Evolutionary conservation across 2,797 vertebrate species (phyloP), one percentile per base, ranked within the genome.

Genomic region (Periparus ater): DNA sequence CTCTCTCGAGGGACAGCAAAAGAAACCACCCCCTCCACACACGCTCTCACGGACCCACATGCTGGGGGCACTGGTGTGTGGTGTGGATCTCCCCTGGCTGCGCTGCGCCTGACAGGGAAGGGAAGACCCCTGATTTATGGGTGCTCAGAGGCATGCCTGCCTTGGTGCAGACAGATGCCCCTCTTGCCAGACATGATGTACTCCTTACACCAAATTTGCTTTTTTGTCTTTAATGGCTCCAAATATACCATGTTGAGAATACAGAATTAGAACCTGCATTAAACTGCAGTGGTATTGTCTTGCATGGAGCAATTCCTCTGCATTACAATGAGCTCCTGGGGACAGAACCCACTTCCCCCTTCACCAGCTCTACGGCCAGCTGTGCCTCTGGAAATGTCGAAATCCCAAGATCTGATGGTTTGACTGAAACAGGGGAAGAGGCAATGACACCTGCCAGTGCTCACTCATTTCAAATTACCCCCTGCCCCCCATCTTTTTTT

Each of bases 1-100:
- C 61, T 77, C 29, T 95, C 95, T 71, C 11, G 0, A 45, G 95
- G 82, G 95, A 89, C 25, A 29, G 85, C 13, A 32, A 51, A 85
- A 65, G 65, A 67, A 91, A 74, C 36, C 71, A 72, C 53, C 61
- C 77, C 45, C 20, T 86, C 45, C 50, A 25, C 36, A 70, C 60
- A 54, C 0, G 0, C n/a, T 14, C 1, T 4, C 50, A 51, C 1
- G 5, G 19, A 14, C 14, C 19, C 63, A 77, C 20, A 3, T 8
- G 14, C 71, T 44, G 60, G 25, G 62, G 71, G 18, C 58, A 83
- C 54, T 38, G 36, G 14, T 40, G 47, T 19, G 5, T 45, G 42
- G 45, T 63, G 29, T 0, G 6, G 42, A 45, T 78, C 44, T 93
- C 17, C 40, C 63, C 16, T 72, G 67, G 38, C 23, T 53, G 17